phyloP scores from a whole-genome alignment of 1,140 invertebrate species.

The Conopomorpha cramerella region DNA sequence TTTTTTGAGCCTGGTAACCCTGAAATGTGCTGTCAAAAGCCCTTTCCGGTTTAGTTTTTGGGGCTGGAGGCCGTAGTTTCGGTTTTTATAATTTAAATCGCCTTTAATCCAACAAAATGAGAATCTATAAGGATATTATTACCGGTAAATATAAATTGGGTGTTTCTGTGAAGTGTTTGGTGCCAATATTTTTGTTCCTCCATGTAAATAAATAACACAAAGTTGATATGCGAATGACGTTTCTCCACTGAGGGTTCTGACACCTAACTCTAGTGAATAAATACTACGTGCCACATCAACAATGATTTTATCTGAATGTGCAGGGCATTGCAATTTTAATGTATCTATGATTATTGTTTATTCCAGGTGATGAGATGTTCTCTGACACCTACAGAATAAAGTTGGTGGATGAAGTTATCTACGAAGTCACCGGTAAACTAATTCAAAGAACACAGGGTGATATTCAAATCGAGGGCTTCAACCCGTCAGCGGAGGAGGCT shows the following conservation, averaged over 20 bases:
- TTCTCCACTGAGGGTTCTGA: no score
- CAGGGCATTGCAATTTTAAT: no score
- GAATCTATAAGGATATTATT: constrained; percentile 93
- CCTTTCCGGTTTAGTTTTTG: constrained; percentile 65
- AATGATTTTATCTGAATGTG: constrained; percentile 7
- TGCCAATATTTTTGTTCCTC: constrained; percentile 18
- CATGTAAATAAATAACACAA: no score
- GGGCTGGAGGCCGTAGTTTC: constrained; percentile 65
- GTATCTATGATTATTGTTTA: no score
- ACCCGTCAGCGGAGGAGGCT: constrained; percentile 90
- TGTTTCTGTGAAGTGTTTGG: constrained; percentile 9
- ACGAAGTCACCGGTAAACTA: constrained; percentile 92
- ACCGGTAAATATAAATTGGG: constrained; percentile 69
- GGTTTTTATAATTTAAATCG: constrained; percentile 68
- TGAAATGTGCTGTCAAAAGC: constrained; percentile 18
- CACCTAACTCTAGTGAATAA: no score
- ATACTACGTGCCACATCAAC: constrained; percentile 34
- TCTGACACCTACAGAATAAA: constrained; percentile 96
- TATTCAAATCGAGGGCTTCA: constrained; percentile 82
- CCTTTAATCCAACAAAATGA: constrained; percentile 83
- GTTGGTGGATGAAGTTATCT: constrained; percentile 89
- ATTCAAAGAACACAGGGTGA: constrained; percentile 78
- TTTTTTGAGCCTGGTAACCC: constrained; percentile 15
- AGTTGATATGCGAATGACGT: no score
- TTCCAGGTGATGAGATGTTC: constrained; percentile 95